A percentile compares a stretch with the other conserved stretches of the same genome.
These are phyloP conservation scores for Pasiphila rectangulata DNA, from an alignment of 2,888 invertebrate genomes.

Conservation along the genomic window DNA sequence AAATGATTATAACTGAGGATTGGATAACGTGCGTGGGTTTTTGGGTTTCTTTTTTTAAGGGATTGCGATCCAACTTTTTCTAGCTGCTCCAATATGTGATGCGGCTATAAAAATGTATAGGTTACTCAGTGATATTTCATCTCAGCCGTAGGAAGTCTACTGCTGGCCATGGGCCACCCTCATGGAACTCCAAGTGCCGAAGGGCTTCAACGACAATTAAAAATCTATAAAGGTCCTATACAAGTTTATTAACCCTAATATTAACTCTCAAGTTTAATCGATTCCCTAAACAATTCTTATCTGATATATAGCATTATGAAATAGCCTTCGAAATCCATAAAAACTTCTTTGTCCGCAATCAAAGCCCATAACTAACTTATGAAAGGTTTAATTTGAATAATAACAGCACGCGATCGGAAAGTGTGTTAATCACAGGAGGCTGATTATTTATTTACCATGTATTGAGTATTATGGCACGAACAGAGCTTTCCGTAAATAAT, in stretches of 20 bases:
- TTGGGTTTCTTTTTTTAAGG: slow-evolving; percentile 17
- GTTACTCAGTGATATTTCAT: no score
- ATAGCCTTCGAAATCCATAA: slow-evolving; percentile 9
- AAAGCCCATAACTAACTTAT: slow-evolving; percentile 36
- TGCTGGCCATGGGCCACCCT: no score
- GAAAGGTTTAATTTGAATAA: slow-evolving; percentile 38
- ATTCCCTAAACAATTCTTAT: no score
- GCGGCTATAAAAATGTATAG: no score
- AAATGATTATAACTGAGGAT: slow-evolving; percentile 40
- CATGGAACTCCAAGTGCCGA: no score
- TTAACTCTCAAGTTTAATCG: no score
- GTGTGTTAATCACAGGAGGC: slow-evolving; percentile 51
- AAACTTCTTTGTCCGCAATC: slow-evolving; percentile 28
- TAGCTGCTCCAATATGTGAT: no score
- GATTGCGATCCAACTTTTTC: no score
- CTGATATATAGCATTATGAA: neutral
- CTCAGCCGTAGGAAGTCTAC: no score
- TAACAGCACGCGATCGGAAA: slow-evolving; percentile 39
- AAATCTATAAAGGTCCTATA: no score
- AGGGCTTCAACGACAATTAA: no score
- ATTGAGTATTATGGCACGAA: slow-evolving; percentile 43
- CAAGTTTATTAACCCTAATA: no score
- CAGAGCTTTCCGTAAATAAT: slow-evolving; percentile 61
- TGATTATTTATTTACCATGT: slow-evolving; percentile 62
- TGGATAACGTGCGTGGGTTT: slow-evolving; percentile 24